Evolutionary conservation across 2,888 invertebrate species (phyloP).

Genomic region (Uropetala carovei): DNA sequence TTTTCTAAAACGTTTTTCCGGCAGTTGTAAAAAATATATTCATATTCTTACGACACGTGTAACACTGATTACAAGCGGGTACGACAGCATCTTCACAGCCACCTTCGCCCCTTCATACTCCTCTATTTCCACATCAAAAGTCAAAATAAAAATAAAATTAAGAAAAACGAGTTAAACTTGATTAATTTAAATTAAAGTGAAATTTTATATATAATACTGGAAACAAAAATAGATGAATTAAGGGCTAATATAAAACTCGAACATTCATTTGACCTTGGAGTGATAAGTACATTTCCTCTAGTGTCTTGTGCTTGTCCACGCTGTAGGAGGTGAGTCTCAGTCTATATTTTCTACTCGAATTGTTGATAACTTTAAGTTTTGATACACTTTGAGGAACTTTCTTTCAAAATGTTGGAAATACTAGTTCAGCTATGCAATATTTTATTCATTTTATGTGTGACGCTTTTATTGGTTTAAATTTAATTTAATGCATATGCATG

Average conservation of each 20-base stretch:
- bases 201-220: neutral
- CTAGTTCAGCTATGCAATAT: slow-evolving; percentile 38
- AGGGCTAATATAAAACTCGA: neutral
- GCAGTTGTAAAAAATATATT: slow-evolving; percentile 21
- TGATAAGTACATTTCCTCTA: neutral
- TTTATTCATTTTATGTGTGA: slow-evolving; percentile 30
- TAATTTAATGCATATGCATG: neutral
- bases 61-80: slow-evolving; percentile 8
- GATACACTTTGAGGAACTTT: neutral
- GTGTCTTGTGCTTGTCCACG: neutral
- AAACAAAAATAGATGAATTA: neutral
- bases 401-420: slow-evolving; percentile 33
- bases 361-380: neutral
- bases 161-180: neutral
- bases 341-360: neutral
- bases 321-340: neutral
- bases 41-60: slow-evolving; percentile 57
- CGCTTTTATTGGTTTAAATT: slow-evolving; percentile 10
- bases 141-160: neutral
- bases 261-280: neutral
- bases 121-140: slow-evolving; percentile 3
- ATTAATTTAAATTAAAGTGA: neutral
- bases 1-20: neutral
- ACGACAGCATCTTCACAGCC: slow-evolving; percentile 46
- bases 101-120: slow-evolving; percentile 52